Percentiles rank a stretch among this genome's conserved stretches.
These are phyloP conservation scores for Acrossocheilus wenchowensis DNA, from an alignment of 2,797 vertebrate species.

Conservation along the genomic window DNA sequence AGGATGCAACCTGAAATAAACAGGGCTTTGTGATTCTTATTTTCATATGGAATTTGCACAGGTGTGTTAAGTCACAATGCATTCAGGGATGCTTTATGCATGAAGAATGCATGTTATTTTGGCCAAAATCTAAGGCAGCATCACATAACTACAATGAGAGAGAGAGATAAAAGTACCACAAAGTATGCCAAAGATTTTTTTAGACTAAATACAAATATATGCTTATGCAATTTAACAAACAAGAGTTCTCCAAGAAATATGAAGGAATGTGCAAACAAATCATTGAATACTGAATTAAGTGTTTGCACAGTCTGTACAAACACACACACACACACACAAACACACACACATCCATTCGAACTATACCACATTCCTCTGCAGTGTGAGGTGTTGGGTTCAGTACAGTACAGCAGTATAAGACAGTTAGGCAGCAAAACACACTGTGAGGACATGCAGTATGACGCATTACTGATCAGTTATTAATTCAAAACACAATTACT, in stretches of 20 bases:
- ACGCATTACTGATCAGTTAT: neutral
- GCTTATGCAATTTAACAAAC: conserved; percentile 62
- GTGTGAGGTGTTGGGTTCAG: conserved; percentile 17
- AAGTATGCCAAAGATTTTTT: neutral
- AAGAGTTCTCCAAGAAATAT: conserved; percentile 60
- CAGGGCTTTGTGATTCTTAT: neutral
- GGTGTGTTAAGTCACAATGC: neutral
- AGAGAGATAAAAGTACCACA: conserved; percentile 5
- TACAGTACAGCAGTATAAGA: neutral
- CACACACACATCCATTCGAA: conserved; percentile 30
- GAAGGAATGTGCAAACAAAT: conserved; percentile 37
- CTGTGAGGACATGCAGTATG: neutral
- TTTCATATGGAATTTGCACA: neutral
- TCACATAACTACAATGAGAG: neutral
- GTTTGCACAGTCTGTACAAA: conserved; percentile 24
- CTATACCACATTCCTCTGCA: conserved; percentile 44
- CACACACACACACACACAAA: conserved; percentile 31
- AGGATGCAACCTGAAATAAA: conserved; percentile 1
- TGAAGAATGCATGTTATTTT: neutral
- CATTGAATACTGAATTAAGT: conserved; percentile 31
- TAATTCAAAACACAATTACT: neutral
- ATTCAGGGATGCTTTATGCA: neutral
- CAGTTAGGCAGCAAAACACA: neutral
- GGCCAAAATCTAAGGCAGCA: neutral
- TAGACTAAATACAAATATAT: conserved; percentile 63